Base-by-base conservation (phyloP, 2,797 vertebrate genomes). In the Trichosurus vulpecula region DNA sequence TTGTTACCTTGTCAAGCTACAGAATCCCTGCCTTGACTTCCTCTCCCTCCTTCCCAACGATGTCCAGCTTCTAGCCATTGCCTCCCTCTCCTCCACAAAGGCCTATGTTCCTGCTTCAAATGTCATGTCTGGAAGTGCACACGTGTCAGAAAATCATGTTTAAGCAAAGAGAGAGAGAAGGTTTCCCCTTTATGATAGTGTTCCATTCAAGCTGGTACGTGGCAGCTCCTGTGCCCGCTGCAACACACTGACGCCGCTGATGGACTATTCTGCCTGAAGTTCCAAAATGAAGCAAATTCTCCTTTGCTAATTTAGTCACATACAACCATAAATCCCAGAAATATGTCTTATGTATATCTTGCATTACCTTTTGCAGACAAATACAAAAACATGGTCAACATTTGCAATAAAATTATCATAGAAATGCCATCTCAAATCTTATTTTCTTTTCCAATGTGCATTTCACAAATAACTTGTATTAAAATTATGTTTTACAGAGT, bases 371-470 rank as follows among this genome's bases (percentile, higher is more conserved):
- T 97, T 96, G 95, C 98, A 98, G 98, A 98, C 98, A 98, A 98
- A 98, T 95, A 98, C 98, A 98, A 98, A 98, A 98, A 98, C 98
- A 98, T 98, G 98, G 98, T 98, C 98, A 98, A 98, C 98, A 98
- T 98, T 98, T 97, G 98, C 98, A 98, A 98, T 98, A 98, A 98
- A 98, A 99, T 98, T 99, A 99, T 98, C 98, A 99, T 99, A 99
- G 98, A 98, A 99, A 99, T 98, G 98, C 98, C 98, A 98, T 98
- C 98, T 98, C 97, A 98, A 98, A 98, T 98, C 98, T 98, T 98
- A 98, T 99, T 98, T 98, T 98, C 98, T 98, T 98, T 98, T 98
- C 98, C 98, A 98, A 97, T 97, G 98, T 97, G 98, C 98, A 97
- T 98, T 98, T 98, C 98, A 98, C 98, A 98, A 99, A 98, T 98